Evolutionary conservation across 2,113 vertebrate genomes (phyloP), one percentile per base, ranked within the genome.

Genomic region (Vidua macroura): DNA sequence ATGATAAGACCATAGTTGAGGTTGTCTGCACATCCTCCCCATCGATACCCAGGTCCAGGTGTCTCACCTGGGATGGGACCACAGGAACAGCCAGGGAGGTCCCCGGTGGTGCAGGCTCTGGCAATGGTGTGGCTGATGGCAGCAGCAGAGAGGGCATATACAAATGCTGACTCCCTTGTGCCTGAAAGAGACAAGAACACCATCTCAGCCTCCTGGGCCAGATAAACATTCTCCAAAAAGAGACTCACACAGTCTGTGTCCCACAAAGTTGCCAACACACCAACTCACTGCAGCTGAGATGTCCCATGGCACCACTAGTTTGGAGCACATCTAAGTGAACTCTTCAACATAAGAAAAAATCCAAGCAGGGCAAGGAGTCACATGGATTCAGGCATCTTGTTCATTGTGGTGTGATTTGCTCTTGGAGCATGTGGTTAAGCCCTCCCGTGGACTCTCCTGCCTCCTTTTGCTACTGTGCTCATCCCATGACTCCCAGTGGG

Each of bases 11-110:
- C 99, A 77, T 99, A 99, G 97, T 99, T 99, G 95, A 99, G 98
- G 98, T 99, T 99, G 98, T 99, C 99, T 19, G 98, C 99, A 92
- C 99, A 99, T 98, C 99, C 99, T 37, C 99, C 99, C 99, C 99
- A 99, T 97, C 99, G 99, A 97, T 99, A 99, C 94, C 99, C 99
- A 12, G 99, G 99, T 97, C 99, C 99, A 28, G 98, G 99, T 96
- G 98, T 98, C 96, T 99, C 98, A 66, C 98, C 98, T 63, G 99
- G 99, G 91, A 99, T 98, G 2, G 99, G 99, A 53, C 99, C 99
- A 59, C 99, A 99, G 48, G 99, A 98, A 96, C 99, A 99, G 93
- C 98, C 97, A 43, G 98, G 98, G 97, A 99, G 97, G 93, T 99
- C 99, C 79, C 99, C 99, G 20, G 98, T 98, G 35, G 99, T 99